These are phyloP conservation scores for Lophius piscatorius DNA, from an alignment of 2,113 vertebrate genomes.

Conservation along the genomic window DNA sequence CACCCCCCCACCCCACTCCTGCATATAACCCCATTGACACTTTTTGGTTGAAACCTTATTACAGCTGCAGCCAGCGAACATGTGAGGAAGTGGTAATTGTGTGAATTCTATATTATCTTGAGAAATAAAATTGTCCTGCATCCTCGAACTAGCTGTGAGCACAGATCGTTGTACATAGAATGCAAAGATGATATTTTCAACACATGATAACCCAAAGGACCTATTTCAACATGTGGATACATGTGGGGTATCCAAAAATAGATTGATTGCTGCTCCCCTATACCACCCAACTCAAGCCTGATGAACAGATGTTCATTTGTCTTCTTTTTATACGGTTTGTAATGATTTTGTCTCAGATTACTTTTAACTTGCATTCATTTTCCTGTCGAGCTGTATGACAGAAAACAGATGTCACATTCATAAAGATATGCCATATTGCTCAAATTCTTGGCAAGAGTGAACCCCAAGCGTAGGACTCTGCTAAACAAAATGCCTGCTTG, in stretches of 20 bases:
- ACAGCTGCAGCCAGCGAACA: background rate
- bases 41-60: too few species aligned
- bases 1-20: too few species aligned
- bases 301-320: too few species aligned
- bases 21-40: too few species aligned
- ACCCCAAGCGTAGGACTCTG: background rate
- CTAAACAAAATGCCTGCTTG: background rate
- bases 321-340: background rate
- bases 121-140: background rate
- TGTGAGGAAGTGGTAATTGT: background rate
- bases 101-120: background rate
- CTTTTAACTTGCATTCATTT: slow-evolving; percentile 3
- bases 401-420: slow-evolving; percentile 32
- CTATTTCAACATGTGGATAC: background rate
- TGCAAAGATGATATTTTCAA: background rate
- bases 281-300: too few species aligned
- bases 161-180: background rate
- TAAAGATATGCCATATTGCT: slow-evolving; percentile 7
- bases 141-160: background rate
- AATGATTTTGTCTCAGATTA: background rate
- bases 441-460: background rate
- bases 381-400: slow-evolving; percentile 3
- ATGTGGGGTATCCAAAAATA: background rate
- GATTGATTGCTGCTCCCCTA: slow-evolving; percentile 3
- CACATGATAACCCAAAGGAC: background rate